Evolutionary conservation across 2,113 vertebrate genomes (phyloP).

Genomic region (Donacobius atricapilla): DNA sequence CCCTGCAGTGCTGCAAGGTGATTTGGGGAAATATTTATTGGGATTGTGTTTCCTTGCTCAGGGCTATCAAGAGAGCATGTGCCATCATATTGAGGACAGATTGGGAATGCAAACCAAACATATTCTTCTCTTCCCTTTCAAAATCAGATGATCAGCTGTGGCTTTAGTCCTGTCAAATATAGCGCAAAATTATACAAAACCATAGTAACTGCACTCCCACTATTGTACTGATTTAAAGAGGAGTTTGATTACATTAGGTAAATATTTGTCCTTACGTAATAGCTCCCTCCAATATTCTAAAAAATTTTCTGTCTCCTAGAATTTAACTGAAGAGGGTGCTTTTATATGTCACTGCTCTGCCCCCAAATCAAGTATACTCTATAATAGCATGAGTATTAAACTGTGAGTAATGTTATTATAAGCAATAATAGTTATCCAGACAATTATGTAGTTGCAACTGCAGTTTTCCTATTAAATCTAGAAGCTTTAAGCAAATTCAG

Average conservation of each 20-base stretch:
- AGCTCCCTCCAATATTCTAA: conserved; percentile 60
- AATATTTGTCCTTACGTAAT: conserved; percentile 77
- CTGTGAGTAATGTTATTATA: conserved; percentile 25
- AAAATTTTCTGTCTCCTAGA: conserved; percentile 59
- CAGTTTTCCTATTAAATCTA: neutral
- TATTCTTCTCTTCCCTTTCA: conserved; percentile 66
- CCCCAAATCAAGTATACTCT: conserved; percentile 21
- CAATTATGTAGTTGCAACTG: conserved; percentile 35
- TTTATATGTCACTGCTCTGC: conserved; percentile 35
- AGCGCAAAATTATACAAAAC: conserved; percentile 76
- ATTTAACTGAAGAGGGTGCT: conserved; percentile 44
- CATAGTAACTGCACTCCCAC: conserved; percentile 71
- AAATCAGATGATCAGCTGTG: conserved; percentile 74
- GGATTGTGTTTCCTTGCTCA: neutral
- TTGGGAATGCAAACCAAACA: conserved; percentile 64
- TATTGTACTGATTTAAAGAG: conserved; percentile 68
- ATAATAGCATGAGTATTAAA: neutral
- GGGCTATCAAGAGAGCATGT: conserved; percentile 41
- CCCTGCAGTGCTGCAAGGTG: neutral
- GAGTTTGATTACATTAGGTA: conserved; percentile 74
- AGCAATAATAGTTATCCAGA: conserved; percentile 6
- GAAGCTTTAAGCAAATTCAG: neutral
- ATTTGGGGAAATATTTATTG: neutral
- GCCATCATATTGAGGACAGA: conserved; percentile 58
- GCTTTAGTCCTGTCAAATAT: conserved; percentile 69